Conservation (phyloP, 2,113 vertebrate species). For the Triplophysa tibetana region DNA sequence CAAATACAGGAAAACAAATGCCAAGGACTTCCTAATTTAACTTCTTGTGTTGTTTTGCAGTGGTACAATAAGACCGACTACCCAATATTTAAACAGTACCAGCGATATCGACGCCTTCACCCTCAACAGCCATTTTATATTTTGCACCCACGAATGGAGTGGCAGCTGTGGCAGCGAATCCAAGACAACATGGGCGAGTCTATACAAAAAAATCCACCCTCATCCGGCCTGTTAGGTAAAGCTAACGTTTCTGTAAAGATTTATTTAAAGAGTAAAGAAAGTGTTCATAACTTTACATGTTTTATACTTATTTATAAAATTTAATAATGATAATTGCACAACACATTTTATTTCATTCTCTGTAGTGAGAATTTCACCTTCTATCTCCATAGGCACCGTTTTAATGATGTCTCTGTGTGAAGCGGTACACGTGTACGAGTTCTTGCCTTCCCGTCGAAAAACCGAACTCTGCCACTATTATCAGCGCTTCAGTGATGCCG, state of each 20-base stretch:
- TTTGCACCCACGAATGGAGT: constrained; percentile 75
- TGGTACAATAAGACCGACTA: constrained; percentile 79
- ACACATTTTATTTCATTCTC: too few relatives aligned
- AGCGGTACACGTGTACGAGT: constrained; percentile 77
- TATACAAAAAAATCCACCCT: constrained; percentile 80
- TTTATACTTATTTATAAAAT: too few relatives aligned
- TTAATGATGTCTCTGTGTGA: constrained; percentile 81
- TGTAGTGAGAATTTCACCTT: not conserved
- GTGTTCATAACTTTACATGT: too few relatives aligned
- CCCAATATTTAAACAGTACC: constrained; percentile 79
- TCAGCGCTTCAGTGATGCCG: constrained; percentile 74
- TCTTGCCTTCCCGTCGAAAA: constrained; percentile 75
- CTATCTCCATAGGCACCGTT: constrained; percentile 66
- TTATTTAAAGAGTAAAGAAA: not conserved
- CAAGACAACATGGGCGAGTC: constrained; percentile 78
- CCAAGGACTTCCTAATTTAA: not conserved
- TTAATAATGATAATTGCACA: too few relatives aligned
- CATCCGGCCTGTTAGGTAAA: constrained; percentile 77
- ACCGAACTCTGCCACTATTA: constrained; percentile 80
- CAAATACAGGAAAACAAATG: too few relatives aligned
- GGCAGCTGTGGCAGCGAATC: constrained; percentile 77
- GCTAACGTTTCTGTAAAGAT: not conserved
- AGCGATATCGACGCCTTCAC: constrained; percentile 71
- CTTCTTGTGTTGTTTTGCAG: constrained; percentile 53
- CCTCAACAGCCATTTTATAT: constrained; percentile 78